Conservation (phyloP, 2,113 vertebrate genomes). For the Myotis yumanensis region DNA sequence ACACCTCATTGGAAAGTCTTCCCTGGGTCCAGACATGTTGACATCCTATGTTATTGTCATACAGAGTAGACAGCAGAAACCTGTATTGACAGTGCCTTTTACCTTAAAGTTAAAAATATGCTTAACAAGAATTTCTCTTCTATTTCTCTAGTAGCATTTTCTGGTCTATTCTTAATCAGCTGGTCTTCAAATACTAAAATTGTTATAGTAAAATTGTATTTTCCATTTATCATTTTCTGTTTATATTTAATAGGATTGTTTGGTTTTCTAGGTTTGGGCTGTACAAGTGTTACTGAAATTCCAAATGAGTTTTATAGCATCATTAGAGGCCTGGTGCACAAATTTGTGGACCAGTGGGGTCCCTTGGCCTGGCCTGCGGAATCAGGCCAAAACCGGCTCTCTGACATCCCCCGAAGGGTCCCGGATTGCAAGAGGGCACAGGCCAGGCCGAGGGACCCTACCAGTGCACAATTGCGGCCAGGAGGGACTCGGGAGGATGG, state of each 20-base stretch:
- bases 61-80: conserved; percentile 62
- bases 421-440: no score
- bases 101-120: conserved; percentile 42
- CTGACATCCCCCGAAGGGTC: no score
- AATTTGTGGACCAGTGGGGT: no score
- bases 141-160: conserved; percentile 41
- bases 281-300: conserved; percentile 1
- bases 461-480: no score
- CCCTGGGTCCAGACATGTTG: conserved; percentile 63
- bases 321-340: background rate
- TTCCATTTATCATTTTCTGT: conserved; percentile 53
- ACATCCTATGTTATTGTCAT: conserved; percentile 75
- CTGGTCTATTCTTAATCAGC: background rate
- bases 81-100: conserved; percentile 68
- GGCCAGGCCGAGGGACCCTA: no score
- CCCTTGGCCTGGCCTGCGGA: no score
- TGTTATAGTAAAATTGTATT: conserved; percentile 13
- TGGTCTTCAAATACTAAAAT: background rate
- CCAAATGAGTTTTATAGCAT: conserved; percentile 27
- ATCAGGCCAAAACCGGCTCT: no score
- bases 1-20: conserved; percentile 70
- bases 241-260: conserved; percentile 50
- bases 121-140: conserved; percentile 33
- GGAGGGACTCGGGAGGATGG: no score
- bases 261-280: conserved; percentile 41